A percentile compares a stretch with the other conserved stretches of the same genome.
phyloP scores from a whole-genome alignment of 1,140 invertebrate species.

The Drosophila prosaltans region DNA sequence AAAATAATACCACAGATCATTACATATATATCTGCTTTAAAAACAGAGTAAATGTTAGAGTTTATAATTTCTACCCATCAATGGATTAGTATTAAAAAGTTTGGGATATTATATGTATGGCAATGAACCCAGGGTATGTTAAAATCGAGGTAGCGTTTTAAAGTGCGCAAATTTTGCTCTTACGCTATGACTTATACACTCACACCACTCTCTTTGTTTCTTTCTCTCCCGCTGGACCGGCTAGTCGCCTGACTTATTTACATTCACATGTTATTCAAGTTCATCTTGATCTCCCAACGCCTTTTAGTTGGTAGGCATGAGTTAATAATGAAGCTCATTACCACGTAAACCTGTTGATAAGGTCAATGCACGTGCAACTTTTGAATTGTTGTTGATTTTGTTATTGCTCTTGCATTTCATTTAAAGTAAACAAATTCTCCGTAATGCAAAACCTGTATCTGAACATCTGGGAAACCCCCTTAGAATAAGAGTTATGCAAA shows the following conservation, averaged over 20 bases:
- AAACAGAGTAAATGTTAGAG: no score
- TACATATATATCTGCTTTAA: no score
- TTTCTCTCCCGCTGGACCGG: conserved; percentile 25
- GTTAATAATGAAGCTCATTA: conserved; percentile 16
- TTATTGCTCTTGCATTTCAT: not conserved
- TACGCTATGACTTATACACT: not conserved
- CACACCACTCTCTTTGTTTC: not conserved
- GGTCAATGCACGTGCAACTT: conserved; percentile 58
- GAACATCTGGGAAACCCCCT: no score
- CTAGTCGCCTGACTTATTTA: conserved; percentile 20
- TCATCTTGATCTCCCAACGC: conserved; percentile 4
- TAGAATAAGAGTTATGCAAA: no score
- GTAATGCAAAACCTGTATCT: no score
- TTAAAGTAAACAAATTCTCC: no score
- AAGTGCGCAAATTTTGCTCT: not conserved
- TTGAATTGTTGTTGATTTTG: conserved; percentile 20
- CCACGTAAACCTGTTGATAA: conserved; percentile 69
- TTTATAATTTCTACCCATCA: no score
- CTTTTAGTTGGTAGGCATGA: not conserved
- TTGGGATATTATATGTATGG: no score
- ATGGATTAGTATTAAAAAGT: no score
- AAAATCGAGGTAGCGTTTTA: not conserved
- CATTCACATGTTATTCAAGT: conserved; percentile 32
- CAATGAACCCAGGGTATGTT: not conserved
- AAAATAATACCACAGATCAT: no score